Conservation (phyloP, 2,888 invertebrate genomes). For the Gonocerus acuteangulatus region DNA sequence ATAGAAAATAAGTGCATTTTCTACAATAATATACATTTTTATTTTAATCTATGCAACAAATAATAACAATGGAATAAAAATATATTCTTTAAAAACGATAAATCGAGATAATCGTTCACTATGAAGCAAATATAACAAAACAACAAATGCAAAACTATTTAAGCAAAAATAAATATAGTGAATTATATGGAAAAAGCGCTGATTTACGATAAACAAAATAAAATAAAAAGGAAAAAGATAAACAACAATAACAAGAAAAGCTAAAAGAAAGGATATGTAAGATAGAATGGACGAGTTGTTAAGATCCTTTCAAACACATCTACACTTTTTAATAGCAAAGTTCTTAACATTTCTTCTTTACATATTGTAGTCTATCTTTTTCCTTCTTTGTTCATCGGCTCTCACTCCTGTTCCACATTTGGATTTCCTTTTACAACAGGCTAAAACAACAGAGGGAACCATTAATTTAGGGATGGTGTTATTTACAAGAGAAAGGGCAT, state of each 20-base stretch:
- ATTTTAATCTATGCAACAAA: neutral
- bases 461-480: too few species aligned
- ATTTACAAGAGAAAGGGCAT: too few species aligned
- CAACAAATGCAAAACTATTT: too few species aligned
- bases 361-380: slow-evolving; percentile 24
- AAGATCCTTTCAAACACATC: too few species aligned
- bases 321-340: too few species aligned
- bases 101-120: too few species aligned
- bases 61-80: neutral
- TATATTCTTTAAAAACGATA: neutral
- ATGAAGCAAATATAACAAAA: too few species aligned
- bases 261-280: slow-evolving; percentile 4
- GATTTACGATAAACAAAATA: neutral
- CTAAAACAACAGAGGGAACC: slow-evolving; percentile 12
- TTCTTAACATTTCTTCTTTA: slow-evolving; percentile 9
- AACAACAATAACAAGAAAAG: neutral
- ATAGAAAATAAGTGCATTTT: neutral
- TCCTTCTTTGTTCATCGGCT: slow-evolving; percentile 22
- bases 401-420: slow-evolving; percentile 16
- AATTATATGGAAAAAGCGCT: too few species aligned
- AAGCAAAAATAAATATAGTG: too few species aligned
- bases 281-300: neutral
- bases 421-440: slow-evolving; percentile 23
- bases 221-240: neutral
- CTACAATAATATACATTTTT: neutral